These are phyloP conservation scores for Girardinichthys multiradiatus DNA, from an alignment of 2,113 vertebrate species.

Conservation along the genomic window DNA sequence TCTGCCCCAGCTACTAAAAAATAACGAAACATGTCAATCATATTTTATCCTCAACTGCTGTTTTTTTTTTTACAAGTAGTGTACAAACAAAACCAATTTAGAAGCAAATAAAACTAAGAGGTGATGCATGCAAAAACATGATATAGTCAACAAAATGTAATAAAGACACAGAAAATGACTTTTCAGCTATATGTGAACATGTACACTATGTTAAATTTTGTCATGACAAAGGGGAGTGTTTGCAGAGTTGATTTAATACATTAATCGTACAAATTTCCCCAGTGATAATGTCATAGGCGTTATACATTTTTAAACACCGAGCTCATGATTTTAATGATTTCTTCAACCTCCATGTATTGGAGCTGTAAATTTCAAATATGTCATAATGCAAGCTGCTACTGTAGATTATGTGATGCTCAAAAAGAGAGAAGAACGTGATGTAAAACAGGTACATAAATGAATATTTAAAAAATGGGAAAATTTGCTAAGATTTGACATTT, in stretches of 20 bases:
- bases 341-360: not conserved
- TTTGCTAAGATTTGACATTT: not conserved
- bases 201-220: not conserved
- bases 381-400: not conserved
- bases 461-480: not conserved
- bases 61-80: not conserved
- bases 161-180: not conserved
- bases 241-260: not conserved
- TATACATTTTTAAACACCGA: not conserved
- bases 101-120: not conserved
- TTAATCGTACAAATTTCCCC: not conserved
- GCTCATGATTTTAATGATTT: not conserved
- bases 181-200: not conserved
- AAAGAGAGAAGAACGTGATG: not conserved
- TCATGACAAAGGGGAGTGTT: not conserved
- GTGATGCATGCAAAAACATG: not conserved
- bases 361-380: not conserved
- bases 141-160: not conserved
- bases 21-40: slow-evolving; percentile 38
- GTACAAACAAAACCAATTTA: not conserved
- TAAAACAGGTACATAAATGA: not conserved
- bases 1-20: slow-evolving; percentile 47
- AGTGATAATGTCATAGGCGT: not conserved
- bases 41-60: not conserved
- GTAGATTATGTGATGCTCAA: not conserved